Evolutionary conservation across 2,113 vertebrate genomes (phyloP), one percentile per base, ranked within the genome.

Genomic region (Sylvietta virens): DNA sequence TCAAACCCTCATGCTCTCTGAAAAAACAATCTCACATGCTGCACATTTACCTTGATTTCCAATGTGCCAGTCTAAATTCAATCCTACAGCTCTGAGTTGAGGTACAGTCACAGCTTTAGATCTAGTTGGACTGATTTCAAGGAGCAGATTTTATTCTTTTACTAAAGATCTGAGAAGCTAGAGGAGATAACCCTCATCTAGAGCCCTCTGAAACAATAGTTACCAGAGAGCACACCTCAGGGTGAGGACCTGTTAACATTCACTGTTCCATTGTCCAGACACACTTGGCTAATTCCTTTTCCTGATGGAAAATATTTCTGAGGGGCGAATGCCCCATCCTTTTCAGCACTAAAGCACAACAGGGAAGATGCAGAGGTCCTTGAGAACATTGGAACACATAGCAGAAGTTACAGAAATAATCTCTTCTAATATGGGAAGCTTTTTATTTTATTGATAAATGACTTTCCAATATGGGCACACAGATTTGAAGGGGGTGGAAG

Each of bases 261-360:
- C 10, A n/a, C 39, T 58, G 3, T 60, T 81, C 27, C 4, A 3
- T 80, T 94, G 79, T 53, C 28, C 48, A 72, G 22, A 39, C 11
- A 33, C 9, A 18, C 1, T 5, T 1, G 10, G 11, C 17, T 76
- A 17, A 28, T 47, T 92, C 10, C 3, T 73, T 62, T 62, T 80
- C 35, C 50, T 45, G 40, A 72, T 27, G 28, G 47, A 48, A 90
- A 92, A 48, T 40, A 54, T 22, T 74, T 92, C 15, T 12, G 24
- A 11, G 33, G 26, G 4, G 8, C 3, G 1, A n/a, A 48, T 1
- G 2, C 3, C 30, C 7, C 18, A 53, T 45, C 24, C 44, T 66
- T 86, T 35, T 19, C 33, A 54, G 54, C 11, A 58, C n/a, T 35
- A 64, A 20, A 71, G 24, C 27, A 44, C 26, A 51, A 33, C 0